Conservation (phyloP, 2,797 vertebrate genomes). For the Premnoplex brunnescens region DNA sequence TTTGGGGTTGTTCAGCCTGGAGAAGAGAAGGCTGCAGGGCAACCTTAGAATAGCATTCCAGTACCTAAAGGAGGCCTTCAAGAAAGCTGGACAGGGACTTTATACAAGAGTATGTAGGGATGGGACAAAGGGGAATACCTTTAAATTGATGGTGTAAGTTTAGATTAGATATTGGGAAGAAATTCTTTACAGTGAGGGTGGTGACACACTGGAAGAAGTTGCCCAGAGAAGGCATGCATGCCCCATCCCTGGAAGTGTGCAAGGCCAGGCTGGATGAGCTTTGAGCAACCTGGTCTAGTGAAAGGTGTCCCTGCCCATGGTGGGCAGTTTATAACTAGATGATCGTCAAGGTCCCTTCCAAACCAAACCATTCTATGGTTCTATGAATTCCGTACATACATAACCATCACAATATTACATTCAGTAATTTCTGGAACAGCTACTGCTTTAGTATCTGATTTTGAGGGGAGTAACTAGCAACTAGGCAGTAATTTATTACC, state of each 20-base stretch:
- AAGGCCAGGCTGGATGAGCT: neutral
- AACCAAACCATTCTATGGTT: neutral
- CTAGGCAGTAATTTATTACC: neutral
- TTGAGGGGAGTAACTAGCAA: neutral
- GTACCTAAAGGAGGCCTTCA: neutral
- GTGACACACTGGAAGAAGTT: neutral
- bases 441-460: neutral
- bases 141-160: neutral
- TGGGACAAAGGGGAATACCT: neutral
- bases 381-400: fast-evolving
- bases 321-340: neutral
- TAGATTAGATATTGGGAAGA: neutral
- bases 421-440: neutral
- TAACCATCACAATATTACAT: neutral
- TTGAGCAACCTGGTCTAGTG: neutral
- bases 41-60: neutral
- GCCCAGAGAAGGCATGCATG: neutral
- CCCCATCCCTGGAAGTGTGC: neutral
- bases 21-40: neutral
- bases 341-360: neutral
- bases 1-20: neutral
- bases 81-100: neutral
- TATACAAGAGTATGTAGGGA: neutral
- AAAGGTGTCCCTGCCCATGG: neutral
- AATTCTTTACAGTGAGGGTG: neutral